Evolutionary conservation across 1,140 invertebrate genomes (phyloP), one percentile per base, ranked within the genome.

Genomic region (Paracyclopina nana): DNA sequence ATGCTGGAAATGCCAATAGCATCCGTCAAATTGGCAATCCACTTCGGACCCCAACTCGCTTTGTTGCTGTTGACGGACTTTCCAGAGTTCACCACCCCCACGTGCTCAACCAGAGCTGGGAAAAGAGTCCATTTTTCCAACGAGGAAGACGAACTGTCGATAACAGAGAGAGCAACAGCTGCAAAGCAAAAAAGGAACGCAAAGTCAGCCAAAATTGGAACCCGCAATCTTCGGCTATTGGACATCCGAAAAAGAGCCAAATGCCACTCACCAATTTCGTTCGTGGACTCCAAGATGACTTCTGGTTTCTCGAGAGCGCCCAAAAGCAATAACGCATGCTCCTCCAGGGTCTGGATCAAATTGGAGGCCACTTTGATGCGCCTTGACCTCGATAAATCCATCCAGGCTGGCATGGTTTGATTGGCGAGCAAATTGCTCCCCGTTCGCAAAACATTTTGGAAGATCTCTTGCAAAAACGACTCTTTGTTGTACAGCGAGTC

Each of bases 351-450:
- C 28, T 82, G 80, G 0, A 90, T 68, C 20, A 91, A 61, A 0
- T 78, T 78, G 9, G 82, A 86, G 6, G 84, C 83, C 1, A 84
- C 82, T 50, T 74, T 66, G 73, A 83, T 82, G 68, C 56, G 60
- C 46, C 40, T 55, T 28, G 20, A 52, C 3, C 46, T 56, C 12
- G 55, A 57, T 2, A 95, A 66, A 64, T 90, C 85, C 34, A 75
- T 72, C 88, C 88, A 95, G 0, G 86, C 83, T 1, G 78, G 74
- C 44, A 80, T 72, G 58, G 90, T 82, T 2, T 79, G 74, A 50
- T 76, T 73, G 61, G 88, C 83, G 44, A 95, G 63, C n/a, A 95
- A 68, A 66, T 92, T 91, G 55, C 83, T 88, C 53, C 81, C 80
- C 25, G 85, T 84, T 57, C 79, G 78, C 11, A 90, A 77, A 27